Percentiles rank a stretch among this genome's conserved stretches.
Evolutionary conservation across 2,113 vertebrate species (phyloP).

Genomic region (Anoura caudifer): DNA sequence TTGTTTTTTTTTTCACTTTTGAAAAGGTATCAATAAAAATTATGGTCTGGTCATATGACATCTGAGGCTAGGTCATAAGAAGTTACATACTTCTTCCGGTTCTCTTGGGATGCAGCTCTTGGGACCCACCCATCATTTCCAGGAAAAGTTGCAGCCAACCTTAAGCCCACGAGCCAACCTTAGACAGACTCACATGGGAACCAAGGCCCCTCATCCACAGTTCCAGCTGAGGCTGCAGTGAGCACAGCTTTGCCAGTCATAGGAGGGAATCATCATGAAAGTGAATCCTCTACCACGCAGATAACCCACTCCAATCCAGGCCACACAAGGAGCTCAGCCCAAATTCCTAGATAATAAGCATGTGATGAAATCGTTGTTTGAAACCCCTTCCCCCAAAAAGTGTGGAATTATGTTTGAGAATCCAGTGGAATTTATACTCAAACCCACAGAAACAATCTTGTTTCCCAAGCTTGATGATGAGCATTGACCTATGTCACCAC

Average conservation of each 20-base stretch:
- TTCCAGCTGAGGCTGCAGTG: background rate
- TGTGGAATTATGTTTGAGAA: background rate
- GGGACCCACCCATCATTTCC: background rate
- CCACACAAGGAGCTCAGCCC: background rate
- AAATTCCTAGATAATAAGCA: background rate
- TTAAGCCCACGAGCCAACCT: background rate
- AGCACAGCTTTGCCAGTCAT: background rate
- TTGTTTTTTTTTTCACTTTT: background rate
- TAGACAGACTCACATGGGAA: background rate
- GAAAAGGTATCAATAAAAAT: constrained; percentile 3
- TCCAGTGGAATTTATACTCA: background rate
- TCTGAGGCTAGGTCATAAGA: background rate
- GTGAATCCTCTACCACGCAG: background rate
- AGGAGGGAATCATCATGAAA: background rate
- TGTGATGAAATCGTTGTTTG: background rate
- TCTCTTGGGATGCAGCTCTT: background rate
- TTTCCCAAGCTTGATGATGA: background rate
- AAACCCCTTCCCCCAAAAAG: background rate
- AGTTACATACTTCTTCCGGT: background rate
- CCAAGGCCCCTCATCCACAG: background rate
- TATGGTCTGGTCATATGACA: background rate
- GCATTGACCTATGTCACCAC: background rate
- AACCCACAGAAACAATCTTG: background rate
- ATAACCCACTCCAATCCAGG: background rate
- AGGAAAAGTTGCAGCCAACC: background rate